Evolutionary conservation across 2,113 vertebrate genomes (phyloP), one percentile per base, ranked within the genome.

Genomic region (Herpailurus yagouaroundi): DNA sequence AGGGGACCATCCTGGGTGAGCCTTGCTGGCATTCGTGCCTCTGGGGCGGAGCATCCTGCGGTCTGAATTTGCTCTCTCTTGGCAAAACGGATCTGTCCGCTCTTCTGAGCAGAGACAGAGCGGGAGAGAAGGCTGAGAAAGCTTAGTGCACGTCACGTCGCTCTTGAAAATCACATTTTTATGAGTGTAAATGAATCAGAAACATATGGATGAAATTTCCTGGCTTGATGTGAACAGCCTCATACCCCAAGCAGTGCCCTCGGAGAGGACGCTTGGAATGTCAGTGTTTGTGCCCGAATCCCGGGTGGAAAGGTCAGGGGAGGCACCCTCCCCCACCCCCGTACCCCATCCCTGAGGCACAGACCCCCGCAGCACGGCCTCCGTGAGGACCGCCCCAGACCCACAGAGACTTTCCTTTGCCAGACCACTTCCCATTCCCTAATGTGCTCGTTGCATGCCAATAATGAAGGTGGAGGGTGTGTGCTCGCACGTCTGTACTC

Each of bases 131-230:
- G 9, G 69, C 63, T 83, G 79, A 36, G 64, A 96, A 94, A 94
- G 77, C 92, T 96, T 93, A 92, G 68, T 95, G 74, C 87, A 88
- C 95, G 97, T 98, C 97, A 95, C 36, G 5, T 94, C 11, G 57
- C 95, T 97, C 97, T 96, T 96, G 63, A 94, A 97, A 97, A 96
- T 96, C 95, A 68, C 96, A 96, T 97, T 97, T 97, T 98, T 98
- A 97, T 97, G 97, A 97, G 96, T 94, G 87, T 96, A 97, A 98
- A 97, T 95, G 95, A 98, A 98, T 97, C 83, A 96, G 97, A 97
- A 98, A 98, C 97, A 98, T 96, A 96, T 97, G 97, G 96, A 80
- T 94, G 60, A 97, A 97, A 98, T 97, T 97, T 97, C 92, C 85
- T 86, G 84, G 94, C 92, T 89, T 82, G 88, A 96, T 77, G 88